phyloP scores from a whole-genome alignment of 2,888 invertebrate species.

The Hybos culiciformis region DNA sequence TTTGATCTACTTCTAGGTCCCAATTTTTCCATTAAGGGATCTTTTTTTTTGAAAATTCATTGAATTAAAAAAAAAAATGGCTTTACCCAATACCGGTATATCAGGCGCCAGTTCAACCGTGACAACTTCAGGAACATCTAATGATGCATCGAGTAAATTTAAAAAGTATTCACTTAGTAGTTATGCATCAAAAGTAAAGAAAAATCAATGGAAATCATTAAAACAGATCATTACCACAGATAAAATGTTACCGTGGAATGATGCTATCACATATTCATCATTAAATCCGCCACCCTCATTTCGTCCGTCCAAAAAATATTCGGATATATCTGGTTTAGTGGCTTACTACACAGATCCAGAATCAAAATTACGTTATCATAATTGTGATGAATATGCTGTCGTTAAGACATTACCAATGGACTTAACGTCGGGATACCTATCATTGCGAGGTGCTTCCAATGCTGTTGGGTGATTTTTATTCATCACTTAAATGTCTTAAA shows the following conservation, averaged over 20 bases:
- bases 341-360: constrained; percentile 85
- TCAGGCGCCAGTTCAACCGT: too few species aligned
- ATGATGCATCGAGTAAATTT: too few species aligned
- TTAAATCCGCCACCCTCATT: constrained; percentile 58
- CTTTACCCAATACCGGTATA: too few species aligned
- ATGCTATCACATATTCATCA: constrained; percentile 48
- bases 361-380: constrained; percentile 72
- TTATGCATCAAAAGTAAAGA: constrained; percentile 38
- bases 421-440: constrained; percentile 78
- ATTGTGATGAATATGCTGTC: constrained; percentile 75
- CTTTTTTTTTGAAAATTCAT: too few species aligned
- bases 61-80: too few species aligned
- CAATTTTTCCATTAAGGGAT: too few species aligned
- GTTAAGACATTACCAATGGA: constrained; percentile 80
- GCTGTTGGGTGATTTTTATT: too few species aligned
- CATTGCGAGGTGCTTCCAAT: constrained; percentile 56
- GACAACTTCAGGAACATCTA: too few species aligned
- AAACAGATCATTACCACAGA: constrained; percentile 80
- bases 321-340: constrained; percentile 78
- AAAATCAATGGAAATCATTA: constrained; percentile 73
- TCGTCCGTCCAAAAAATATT: constrained; percentile 84
- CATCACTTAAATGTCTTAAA: too few species aligned
- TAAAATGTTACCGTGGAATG: constrained; percentile 61
- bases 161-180: background rate
- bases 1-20: too few species aligned